A percentile compares a stretch with the other conserved stretches of the same genome.
phyloP scores from a whole-genome alignment of 2,888 invertebrate species.

The Noctua comes region DNA sequence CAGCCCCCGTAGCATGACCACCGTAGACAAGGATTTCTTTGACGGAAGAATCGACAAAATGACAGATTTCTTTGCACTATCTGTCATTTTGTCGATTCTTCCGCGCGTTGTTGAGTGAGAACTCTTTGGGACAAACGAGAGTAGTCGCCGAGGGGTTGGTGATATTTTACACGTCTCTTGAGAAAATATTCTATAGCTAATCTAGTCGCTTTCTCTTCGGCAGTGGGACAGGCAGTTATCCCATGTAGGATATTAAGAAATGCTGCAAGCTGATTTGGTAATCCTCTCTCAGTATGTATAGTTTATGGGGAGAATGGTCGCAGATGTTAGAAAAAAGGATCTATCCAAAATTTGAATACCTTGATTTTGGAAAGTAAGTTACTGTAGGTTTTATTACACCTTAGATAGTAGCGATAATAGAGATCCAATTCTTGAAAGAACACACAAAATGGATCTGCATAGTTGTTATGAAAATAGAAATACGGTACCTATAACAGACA shows the following conservation, averaged over 20 bases:
- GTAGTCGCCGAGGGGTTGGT: too few relatives aligned
- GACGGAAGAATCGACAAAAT: too few relatives aligned
- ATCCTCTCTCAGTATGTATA: neutral
- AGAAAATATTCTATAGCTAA: neutral
- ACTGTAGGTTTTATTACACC: too few relatives aligned
- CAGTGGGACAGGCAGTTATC: neutral
- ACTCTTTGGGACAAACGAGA: neutral
- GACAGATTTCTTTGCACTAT: too few relatives aligned
- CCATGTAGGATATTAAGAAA: neutral
- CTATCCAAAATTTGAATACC: neutral
- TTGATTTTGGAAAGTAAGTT: too few relatives aligned
- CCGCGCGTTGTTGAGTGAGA: neutral
- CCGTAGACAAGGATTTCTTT: too few relatives aligned
- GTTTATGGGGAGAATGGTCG: neutral
- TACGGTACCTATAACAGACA: neutral
- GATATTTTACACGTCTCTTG: neutral
- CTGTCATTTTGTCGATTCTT: too few relatives aligned
- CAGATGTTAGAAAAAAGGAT: neutral
- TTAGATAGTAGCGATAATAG: too few relatives aligned
- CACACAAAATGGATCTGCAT: neutral
- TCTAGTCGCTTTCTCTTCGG: neutral
- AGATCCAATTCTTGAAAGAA: neutral
- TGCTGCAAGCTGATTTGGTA: slow-evolving; percentile 6
- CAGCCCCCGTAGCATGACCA: too few relatives aligned
- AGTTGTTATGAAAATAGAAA: neutral